These are phyloP conservation scores for Taeniopygia guttata DNA, from an alignment of 2,797 vertebrate species.

Conservation along the genomic window DNA sequence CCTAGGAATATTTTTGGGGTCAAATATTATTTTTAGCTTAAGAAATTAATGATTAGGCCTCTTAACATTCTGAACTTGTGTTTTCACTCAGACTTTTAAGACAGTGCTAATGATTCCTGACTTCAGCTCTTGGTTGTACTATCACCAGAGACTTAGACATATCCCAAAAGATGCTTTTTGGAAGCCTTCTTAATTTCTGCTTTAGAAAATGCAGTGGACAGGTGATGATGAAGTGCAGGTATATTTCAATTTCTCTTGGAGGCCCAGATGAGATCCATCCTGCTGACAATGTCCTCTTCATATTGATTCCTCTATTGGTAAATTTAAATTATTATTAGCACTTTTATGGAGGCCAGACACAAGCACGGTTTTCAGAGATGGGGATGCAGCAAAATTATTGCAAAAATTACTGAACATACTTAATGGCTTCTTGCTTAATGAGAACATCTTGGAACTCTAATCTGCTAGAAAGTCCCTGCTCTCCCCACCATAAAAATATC, in stretches of 20 bases:
- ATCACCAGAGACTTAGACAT: not conserved
- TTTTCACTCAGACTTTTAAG: not conserved
- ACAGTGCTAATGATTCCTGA: not conserved
- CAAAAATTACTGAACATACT: not conserved
- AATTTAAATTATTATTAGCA: not conserved
- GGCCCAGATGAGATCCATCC: not conserved
- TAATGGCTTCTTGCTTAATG: not conserved
- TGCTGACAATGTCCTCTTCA: not conserved
- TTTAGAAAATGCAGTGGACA: not conserved
- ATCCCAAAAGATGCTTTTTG: not conserved
- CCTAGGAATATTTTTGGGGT: not conserved
- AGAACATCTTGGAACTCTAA: not conserved
- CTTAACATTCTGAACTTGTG: not conserved
- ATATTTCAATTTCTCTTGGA: not conserved
- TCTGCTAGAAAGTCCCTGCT: not conserved
- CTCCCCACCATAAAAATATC: not conserved
- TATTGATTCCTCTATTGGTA: not conserved
- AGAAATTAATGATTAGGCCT: not conserved
- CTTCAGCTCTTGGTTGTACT: not conserved
- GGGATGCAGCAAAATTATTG: not conserved
- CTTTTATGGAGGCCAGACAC: not conserved
- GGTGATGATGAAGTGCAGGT: not conserved
- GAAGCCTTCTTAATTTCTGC: not conserved
- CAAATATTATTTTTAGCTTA: not conserved
- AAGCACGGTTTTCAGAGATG: not conserved